Evolutionary conservation across 2,888 invertebrate species (phyloP), one percentile per base, ranked within the genome.

Genomic region (Choreutis nemorana): DNA sequence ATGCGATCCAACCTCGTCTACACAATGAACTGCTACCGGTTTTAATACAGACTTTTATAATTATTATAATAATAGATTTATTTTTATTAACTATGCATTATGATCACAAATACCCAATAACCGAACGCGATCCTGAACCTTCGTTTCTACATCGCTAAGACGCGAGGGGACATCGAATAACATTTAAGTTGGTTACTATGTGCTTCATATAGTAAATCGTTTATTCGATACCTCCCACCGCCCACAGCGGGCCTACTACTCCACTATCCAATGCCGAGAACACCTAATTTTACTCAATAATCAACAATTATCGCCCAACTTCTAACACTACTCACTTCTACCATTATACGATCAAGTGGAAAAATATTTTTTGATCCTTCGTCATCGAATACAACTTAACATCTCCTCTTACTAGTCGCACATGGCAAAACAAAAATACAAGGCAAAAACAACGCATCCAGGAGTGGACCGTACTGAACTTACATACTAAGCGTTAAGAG

Each of bases 271-370:
- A 67, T 66, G 67, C 65, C 72, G 64, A 64, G 59, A 72, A 75
- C 70, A 67, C 63, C 70, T 75, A 75, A 70, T 67, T 68, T 73
- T 75, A 71, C 68, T 72, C 78, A 78, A 77, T 77, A 77, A 78
- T 78, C 78, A 78, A 78, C 78, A 78, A 78, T 73, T 68, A 70
- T 65, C 73, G 71, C 67, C 67, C 72, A 59, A n/a, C 58, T 66
- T 63, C 72, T 75, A 75, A 68, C 63, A 65, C 71, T 73, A 75
- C 72, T 64, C 68, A 67, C 68, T 60, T 57, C 55, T 63, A 55
- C 61, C 48, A 40, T 42, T 42, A 45, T 71, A 72, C 67, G 66
- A 65, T 71, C 71, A 60, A 78, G 75, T 77, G 78, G 75, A 78
- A 78, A 78, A 77, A 77, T 77, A 77, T 57, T 71, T 70, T 71